Conservation (phyloP, 2,888 invertebrate genomes). For the Phymatocera aterrima region DNA sequence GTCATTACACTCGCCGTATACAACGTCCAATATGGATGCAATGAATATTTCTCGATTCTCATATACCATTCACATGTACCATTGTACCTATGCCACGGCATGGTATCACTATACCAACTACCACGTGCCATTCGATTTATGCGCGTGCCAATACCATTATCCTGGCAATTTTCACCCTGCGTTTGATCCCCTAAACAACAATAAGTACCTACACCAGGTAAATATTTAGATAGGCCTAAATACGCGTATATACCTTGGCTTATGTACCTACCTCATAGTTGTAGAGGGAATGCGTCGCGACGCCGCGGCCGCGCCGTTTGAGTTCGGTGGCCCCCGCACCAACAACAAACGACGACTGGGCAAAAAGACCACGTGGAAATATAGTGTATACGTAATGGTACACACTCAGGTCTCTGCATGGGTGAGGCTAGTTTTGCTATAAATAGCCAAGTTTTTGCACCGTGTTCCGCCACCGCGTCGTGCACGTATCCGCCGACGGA, state of each 20-base stretch:
- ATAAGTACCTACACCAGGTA: background rate
- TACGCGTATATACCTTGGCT: background rate
- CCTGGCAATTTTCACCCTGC: background rate
- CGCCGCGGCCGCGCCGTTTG: background rate
- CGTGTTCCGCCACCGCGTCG: constrained; percentile 40
- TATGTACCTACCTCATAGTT: background rate
- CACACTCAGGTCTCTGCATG: constrained; percentile 18
- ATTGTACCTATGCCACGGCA: background rate
- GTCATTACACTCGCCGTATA: background rate
- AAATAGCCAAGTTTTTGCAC: constrained; percentile 38
- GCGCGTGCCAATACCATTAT: background rate
- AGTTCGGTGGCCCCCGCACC: background rate
- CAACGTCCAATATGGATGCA: background rate
- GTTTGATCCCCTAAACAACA: constrained; percentile 21
- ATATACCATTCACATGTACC: background rate
- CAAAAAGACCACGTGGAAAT: constrained; percentile 29
- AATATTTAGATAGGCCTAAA: background rate
- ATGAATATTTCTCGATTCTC: background rate
- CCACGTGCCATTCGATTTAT: background rate
- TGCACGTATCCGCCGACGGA: constrained; percentile 32
- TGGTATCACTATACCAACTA: background rate
- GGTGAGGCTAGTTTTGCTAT: constrained; percentile 27
- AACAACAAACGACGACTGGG: constrained; percentile 23
- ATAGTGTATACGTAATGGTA: constrained; percentile 21
- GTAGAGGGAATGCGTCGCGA: background rate